Percentiles rank a stretch among this genome's conserved stretches.
Evolutionary conservation across 2,797 vertebrate species (phyloP).

Genomic region (Arremon aurantiirostris): DNA sequence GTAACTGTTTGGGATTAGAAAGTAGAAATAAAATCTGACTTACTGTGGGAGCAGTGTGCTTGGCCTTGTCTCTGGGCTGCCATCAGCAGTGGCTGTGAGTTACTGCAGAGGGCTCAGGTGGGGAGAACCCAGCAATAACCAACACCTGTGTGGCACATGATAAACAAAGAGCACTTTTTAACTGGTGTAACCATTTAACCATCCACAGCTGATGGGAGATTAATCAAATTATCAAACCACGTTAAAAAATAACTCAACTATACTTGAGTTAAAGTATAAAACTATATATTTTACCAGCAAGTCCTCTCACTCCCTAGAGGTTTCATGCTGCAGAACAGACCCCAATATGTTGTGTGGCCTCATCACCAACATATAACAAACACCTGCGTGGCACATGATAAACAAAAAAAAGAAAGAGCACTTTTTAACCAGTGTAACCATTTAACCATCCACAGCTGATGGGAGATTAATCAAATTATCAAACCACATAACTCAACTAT

Average conservation of each 20-base stretch:
- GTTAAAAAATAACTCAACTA: not conserved
- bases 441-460: no score
- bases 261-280: no score
- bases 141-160: not conserved
- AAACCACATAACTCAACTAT: no score
- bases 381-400: no score
- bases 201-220: not conserved
- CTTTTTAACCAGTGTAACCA: no score
- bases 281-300: not conserved
- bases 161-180: not conserved
- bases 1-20: not conserved
- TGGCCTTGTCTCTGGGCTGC: not conserved
- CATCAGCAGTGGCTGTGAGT: not conserved
- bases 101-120: not conserved
- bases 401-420: no score
- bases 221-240: not conserved
- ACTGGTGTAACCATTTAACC: not conserved
- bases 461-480: no score
- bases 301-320: not conserved
- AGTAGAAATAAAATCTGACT: conserved; percentile 4
- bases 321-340: not conserved
- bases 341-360: not conserved
- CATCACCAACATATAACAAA: not conserved
- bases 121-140: not conserved
- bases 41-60: not conserved